A percentile compares a stretch with the other conserved stretches of the same genome.
These are phyloP conservation scores for Drosophila azteca DNA, from an alignment of 1,140 invertebrate genomes.

Conservation along the genomic window DNA sequence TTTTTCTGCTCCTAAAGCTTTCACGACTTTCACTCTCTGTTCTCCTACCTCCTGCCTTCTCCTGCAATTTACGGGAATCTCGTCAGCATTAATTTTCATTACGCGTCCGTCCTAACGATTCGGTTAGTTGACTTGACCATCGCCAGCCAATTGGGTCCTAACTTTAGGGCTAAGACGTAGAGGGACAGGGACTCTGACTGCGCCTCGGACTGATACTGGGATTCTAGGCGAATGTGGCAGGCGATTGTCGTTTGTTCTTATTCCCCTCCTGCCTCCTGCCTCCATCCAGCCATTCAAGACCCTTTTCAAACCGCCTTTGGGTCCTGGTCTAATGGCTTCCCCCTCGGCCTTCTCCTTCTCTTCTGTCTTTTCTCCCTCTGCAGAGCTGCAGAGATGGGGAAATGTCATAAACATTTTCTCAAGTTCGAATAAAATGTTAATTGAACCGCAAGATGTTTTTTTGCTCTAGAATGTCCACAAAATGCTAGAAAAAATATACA, in stretches of 20 bases:
- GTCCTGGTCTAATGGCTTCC: constrained; percentile 25
- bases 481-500: no score
- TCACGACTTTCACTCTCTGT: constrained; percentile 58
- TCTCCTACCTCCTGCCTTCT: constrained; percentile 33
- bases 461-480: no score
- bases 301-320: constrained; percentile 37
- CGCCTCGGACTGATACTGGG: constrained; percentile 27
- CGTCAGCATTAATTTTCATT: constrained; percentile 82
- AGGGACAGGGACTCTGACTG: background rate
- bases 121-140: constrained; percentile 75
- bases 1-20: background rate
- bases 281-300: constrained; percentile 16
- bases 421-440: constrained; percentile 59
- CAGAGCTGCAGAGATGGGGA: constrained; percentile 51
- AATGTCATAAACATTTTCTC: constrained; percentile 46
- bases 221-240: constrained; percentile 59
- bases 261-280: background rate
- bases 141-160: constrained; percentile 28
- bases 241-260: constrained; percentile 38
- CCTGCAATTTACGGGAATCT: constrained; percentile 68
- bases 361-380: constrained; percentile 10
- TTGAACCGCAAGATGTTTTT: constrained; percentile 50
- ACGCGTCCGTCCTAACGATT: constrained; percentile 78
- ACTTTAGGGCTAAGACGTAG: background rate
- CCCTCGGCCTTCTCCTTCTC: no score